phyloP scores from a whole-genome alignment of 2,888 invertebrate species.

The Tenodera sinensis region DNA sequence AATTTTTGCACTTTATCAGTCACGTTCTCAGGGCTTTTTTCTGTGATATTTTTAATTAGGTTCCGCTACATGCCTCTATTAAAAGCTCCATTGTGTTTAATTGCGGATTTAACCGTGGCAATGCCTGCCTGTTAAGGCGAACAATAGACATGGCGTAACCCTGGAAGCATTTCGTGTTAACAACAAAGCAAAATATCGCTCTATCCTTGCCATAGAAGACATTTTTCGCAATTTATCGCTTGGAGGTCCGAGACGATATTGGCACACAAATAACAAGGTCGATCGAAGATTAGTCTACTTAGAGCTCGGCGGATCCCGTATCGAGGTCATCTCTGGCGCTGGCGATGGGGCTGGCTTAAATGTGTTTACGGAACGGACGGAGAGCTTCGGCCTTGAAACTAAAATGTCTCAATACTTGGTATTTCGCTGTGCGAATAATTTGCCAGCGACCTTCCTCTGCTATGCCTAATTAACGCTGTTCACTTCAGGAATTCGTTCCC shows the following conservation, averaged over 20 bases:
- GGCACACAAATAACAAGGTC: background rate
- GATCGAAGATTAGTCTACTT: background rate
- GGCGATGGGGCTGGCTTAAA: background rate
- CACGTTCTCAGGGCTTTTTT: no score
- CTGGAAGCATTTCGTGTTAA: background rate
- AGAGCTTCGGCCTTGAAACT: background rate
- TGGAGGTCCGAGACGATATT: background rate
- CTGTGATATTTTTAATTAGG: no score
- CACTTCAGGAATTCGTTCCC: background rate
- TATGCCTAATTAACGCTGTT: background rate
- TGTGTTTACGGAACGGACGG: background rate
- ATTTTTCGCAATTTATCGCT: background rate
- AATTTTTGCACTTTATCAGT: no score
- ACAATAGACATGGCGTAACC: background rate
- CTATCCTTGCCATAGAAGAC: background rate
- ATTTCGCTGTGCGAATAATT: background rate
- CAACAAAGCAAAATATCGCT: background rate
- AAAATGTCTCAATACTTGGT: background rate
- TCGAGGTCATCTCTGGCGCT: background rate
- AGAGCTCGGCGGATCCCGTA: background rate
- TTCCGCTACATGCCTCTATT: no score
- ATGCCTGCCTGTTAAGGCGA: background rate
- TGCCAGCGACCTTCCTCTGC: background rate
- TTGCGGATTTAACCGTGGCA: background rate
- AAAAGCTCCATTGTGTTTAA: no score